Conservation (phyloP, 2,888 invertebrate genomes). For the Amblyteles armatorius region DNA sequence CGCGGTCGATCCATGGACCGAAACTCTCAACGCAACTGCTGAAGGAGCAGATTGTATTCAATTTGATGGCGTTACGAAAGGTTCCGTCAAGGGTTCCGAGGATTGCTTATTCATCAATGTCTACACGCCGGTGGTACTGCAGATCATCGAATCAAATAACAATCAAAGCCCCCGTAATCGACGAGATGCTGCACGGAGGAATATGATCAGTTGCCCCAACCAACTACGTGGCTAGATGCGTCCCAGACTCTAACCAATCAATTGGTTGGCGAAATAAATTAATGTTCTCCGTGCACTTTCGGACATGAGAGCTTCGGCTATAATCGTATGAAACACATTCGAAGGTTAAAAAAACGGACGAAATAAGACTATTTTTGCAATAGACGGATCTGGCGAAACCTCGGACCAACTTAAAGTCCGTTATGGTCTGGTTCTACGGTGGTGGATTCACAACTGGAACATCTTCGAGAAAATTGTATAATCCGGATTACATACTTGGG, state of each 20-base stretch:
- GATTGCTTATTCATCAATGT: constrained; percentile 76
- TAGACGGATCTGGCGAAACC: constrained; percentile 1
- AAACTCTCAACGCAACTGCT: constrained; percentile 60
- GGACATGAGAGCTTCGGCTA: not conserved
- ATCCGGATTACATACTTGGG: constrained; percentile 74
- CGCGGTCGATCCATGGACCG: constrained; percentile 70
- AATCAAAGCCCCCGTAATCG: too few relatives aligned
- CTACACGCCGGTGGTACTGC: constrained; percentile 72
- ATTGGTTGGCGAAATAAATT: too few relatives aligned
- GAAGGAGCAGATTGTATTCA: constrained; percentile 71
- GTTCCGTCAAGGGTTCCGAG: constrained; percentile 69
- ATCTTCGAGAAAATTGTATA: constrained; percentile 45
- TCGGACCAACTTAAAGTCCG: constrained; percentile 53
- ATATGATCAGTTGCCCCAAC: too few relatives aligned
- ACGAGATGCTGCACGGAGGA: too few relatives aligned
- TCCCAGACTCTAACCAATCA: not conserved
- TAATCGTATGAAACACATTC: not conserved
- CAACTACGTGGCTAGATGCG: not conserved
- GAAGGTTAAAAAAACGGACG: not conserved
- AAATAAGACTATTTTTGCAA: not conserved
- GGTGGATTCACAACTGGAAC: constrained; percentile 64
- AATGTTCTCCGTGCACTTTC: too few relatives aligned
- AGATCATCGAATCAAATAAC: too few relatives aligned
- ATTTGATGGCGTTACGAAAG: constrained; percentile 5
- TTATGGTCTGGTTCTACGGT: constrained; percentile 74